Conservation (phyloP, 1,140 invertebrate species). For the Mercenaria mercenaria region DNA sequence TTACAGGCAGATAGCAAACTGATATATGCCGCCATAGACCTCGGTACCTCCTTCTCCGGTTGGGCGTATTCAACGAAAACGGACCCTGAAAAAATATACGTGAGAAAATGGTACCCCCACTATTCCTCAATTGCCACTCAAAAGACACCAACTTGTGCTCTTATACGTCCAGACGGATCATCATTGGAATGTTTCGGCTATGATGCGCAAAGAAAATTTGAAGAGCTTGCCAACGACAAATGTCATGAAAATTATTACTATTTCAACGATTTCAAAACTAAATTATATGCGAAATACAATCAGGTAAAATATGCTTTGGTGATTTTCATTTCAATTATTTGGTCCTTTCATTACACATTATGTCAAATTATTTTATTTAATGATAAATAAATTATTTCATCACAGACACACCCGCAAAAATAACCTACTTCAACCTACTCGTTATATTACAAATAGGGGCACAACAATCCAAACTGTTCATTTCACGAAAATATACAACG, state of each 20-base stretch:
- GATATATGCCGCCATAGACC: neutral
- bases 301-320: neutral
- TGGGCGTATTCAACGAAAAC: neutral
- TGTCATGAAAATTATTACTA: constrained; percentile 3
- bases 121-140: neutral
- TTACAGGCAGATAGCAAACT: neutral
- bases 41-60: neutral
- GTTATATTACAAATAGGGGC: no score
- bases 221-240: neutral
- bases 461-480: no score
- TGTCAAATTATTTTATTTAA: no score
- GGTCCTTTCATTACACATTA: no score
- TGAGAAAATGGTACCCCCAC: neutral
- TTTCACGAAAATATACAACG: no score
- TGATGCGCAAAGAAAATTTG: neutral
- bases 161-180: constrained; percentile 27
- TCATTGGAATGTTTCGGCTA: constrained; percentile 13
- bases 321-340: no score
- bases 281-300: neutral
- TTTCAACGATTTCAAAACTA: constrained; percentile 24
- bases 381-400: no score
- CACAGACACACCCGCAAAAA: no score
- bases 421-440: no score
- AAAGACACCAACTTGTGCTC: neutral
- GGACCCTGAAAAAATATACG: neutral